These are phyloP conservation scores for Platalea minor DNA, from an alignment of 2,797 vertebrate species.

Conservation along the genomic window DNA sequence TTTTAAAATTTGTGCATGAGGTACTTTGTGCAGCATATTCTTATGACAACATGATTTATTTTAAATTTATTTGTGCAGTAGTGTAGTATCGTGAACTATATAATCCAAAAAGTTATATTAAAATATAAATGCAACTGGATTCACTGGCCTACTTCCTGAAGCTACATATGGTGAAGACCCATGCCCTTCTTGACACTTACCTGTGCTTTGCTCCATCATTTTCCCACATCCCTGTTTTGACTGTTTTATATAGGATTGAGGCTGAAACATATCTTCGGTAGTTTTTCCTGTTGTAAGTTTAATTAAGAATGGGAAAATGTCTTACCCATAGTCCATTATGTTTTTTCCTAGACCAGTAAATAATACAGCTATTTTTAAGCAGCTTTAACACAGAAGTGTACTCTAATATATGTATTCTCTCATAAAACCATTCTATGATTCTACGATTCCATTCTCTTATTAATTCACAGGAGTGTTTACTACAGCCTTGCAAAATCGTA, in stretches of 20 bases:
- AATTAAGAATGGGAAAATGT: slow-evolving; percentile 86
- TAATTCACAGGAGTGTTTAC: slow-evolving; percentile 68
- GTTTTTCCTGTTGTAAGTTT: slow-evolving; percentile 87
- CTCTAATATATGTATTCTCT: slow-evolving; percentile 55
- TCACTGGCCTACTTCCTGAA: slow-evolving; percentile 71
- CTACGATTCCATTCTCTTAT: neutral
- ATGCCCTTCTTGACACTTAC: slow-evolving; percentile 78
- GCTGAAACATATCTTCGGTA: slow-evolving; percentile 86
- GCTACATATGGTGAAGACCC: slow-evolving; percentile 73
- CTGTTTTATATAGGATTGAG: slow-evolving; percentile 86
- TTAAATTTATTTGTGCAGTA: slow-evolving; percentile 42
- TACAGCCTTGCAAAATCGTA: slow-evolving; percentile 68
- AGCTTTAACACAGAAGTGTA: slow-evolving; percentile 71
- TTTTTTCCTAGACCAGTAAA: slow-evolving; percentile 79
- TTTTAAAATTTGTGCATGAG: slow-evolving; percentile 53
- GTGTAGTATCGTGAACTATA: slow-evolving; percentile 18
- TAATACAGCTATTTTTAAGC: slow-evolving; percentile 76
- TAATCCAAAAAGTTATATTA: slow-evolving; percentile 28
- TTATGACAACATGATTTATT: neutral
- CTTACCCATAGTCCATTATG: slow-evolving; percentile 81
- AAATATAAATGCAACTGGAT: slow-evolving; percentile 55
- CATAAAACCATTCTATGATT: slow-evolving; percentile 45
- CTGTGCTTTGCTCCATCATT: slow-evolving; percentile 80
- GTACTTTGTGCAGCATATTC: slow-evolving; percentile 21
- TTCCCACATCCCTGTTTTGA: slow-evolving; percentile 87